A percentile compares a stretch with the other conserved stretches of the same genome.
Evolutionary conservation across 2,797 vertebrate species (phyloP).

Genomic region (Gallinago solitaria): DNA sequence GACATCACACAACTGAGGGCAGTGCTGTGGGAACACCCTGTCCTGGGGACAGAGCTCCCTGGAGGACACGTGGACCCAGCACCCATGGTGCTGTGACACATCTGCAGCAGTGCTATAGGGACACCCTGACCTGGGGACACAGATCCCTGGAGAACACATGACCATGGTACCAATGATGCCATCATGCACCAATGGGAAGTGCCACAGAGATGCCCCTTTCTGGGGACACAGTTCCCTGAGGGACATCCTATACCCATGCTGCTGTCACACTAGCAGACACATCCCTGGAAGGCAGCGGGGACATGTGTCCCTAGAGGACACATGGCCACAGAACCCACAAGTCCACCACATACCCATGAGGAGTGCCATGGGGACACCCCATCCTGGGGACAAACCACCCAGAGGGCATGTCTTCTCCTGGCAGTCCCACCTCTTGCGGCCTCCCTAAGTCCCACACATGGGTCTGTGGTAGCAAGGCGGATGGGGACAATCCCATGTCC

Average conservation of each 20-base stretch:
- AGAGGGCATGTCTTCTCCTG: background rate
- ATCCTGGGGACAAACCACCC: background rate
- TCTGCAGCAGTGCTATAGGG: background rate
- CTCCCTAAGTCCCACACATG: rapidly evolving
- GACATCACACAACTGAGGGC: too few species aligned
- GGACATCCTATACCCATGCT: background rate
- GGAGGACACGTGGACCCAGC: background rate
- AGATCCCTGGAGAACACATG: background rate
- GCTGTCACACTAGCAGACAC: background rate
- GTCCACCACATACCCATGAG: background rate
- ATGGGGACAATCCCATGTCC: background rate
- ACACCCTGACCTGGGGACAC: rapidly evolving
- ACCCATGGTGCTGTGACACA: background rate
- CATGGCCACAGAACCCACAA: rapidly evolving
- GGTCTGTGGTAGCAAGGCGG: rapidly evolving
- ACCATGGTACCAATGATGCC: background rate
- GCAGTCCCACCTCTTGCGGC: background rate
- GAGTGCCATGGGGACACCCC: background rate
- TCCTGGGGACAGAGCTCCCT: background rate
- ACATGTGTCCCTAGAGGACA: background rate
- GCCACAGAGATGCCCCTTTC: background rate
- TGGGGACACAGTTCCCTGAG: background rate
- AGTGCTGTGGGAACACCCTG: background rate
- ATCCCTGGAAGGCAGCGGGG: background rate
- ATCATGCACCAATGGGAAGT: too few species aligned